Percentiles rank a stretch among this genome's conserved stretches.
These are phyloP conservation scores for Pseudochirops corinnae DNA, from an alignment of 2,797 vertebrate genomes.

Conservation along the genomic window DNA sequence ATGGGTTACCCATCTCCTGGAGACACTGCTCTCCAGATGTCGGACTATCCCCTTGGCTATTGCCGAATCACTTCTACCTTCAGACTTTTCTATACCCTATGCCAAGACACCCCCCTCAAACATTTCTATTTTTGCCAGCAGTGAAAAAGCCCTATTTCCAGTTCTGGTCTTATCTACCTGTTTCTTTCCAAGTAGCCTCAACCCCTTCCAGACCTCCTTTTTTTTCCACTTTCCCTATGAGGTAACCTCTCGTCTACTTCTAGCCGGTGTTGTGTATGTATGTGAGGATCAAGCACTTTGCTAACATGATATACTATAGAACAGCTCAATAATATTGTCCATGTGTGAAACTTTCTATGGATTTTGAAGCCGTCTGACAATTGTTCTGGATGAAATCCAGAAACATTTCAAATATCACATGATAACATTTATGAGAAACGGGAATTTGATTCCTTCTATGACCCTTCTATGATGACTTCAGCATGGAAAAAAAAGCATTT, in stretches of 20 bases:
- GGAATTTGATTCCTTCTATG: constrained; percentile 56
- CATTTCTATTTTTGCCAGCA: not conserved
- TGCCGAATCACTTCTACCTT: not conserved
- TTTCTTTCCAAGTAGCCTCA: not conserved
- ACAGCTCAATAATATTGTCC: constrained; percentile 44
- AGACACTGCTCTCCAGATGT: not conserved
- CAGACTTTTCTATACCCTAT: not conserved
- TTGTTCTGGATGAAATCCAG: constrained; percentile 39
- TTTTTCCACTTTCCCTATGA: not conserved
- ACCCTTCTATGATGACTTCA: constrained; percentile 58
- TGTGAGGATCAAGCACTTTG: constrained; percentile 26
- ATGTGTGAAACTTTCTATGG: constrained; percentile 40
- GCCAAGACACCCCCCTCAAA: not conserved
- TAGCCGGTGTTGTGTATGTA: constrained; percentile 7
- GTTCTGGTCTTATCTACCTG: not conserved
- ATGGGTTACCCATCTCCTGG: not conserved
- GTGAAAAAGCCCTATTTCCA: not conserved
- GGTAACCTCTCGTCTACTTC: not conserved
- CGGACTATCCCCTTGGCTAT: not conserved
- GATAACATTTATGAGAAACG: constrained; percentile 52
- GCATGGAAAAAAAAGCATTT: constrained; percentile 59
- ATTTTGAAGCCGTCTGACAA: constrained; percentile 32
- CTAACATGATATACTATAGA: constrained; percentile 29
- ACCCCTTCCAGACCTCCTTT: not conserved
- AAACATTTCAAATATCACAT: constrained; percentile 61